These are phyloP conservation scores for Polydrusus tereticollis DNA, from an alignment of 2,888 invertebrate species.

Conservation along the genomic window DNA sequence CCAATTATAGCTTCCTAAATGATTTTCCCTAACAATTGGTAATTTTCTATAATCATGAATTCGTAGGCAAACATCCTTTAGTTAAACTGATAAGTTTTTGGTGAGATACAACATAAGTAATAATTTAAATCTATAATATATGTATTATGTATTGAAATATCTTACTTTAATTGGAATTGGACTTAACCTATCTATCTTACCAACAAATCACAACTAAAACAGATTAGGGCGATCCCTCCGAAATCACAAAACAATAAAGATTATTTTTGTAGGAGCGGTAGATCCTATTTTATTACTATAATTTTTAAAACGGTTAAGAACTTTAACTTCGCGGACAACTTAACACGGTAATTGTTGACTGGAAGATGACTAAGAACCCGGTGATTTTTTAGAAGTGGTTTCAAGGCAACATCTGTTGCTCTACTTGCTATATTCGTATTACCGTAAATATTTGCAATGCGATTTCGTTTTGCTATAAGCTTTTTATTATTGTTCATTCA, in stretches of 20 bases:
- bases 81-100: too few species aligned
- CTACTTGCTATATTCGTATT: not conserved
- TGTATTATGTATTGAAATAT: too few species aligned
- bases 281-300: not conserved
- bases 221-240: not conserved
- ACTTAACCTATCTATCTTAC: conserved; percentile 3
- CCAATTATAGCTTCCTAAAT: too few species aligned
- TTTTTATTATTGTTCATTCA: too few species aligned
- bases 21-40: too few species aligned
- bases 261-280: not conserved
- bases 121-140: too few species aligned
- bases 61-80: too few species aligned
- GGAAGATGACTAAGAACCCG: conserved; percentile 34
- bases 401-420: conserved; percentile 21
- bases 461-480: not conserved
- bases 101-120: too few species aligned
- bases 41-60: too few species aligned
- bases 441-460: conserved; percentile 12
- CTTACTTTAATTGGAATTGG: too few species aligned
- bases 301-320: not conserved
- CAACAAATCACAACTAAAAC: conserved; percentile 9
- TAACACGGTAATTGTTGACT: conserved; percentile 28
- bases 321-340: conserved; percentile 22
- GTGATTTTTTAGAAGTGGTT: conserved; percentile 10
- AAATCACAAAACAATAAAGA: not conserved